phyloP scores from a whole-genome alignment of 2,113 vertebrate species.

The Rhabdomys dilectus region DNA sequence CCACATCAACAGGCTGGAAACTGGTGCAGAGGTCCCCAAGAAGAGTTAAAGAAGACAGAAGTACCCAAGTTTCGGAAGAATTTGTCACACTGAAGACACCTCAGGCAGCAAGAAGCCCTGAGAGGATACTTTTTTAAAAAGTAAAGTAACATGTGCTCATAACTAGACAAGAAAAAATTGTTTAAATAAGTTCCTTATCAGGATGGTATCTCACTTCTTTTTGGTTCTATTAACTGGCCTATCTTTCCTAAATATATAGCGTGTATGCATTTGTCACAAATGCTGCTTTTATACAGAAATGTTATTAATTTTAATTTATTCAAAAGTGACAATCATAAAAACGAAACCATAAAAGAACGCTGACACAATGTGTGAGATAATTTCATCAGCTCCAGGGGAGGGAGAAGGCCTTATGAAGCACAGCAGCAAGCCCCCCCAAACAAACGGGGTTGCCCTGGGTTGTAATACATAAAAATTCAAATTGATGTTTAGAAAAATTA shows the following conservation, averaged over 20 bases:
- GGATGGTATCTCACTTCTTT: background rate
- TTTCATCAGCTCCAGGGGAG: conserved; percentile 17
- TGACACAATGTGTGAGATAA: conserved; percentile 22
- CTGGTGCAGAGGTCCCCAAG: background rate
- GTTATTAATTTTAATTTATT: conserved; percentile 42
- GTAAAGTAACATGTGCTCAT: conserved; percentile 7
- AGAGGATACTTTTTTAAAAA: background rate
- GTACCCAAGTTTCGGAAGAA: background rate
- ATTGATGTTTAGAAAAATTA: conserved; percentile 51
- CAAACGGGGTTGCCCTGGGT: background rate
- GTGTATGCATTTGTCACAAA: background rate
- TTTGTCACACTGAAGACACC: background rate
- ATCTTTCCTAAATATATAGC: background rate
- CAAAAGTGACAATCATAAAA: conserved; percentile 30
- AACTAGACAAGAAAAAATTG: background rate
- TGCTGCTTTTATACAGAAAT: conserved; percentile 9
- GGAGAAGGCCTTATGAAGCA: background rate
- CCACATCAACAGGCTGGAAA: background rate
- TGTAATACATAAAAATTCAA: conserved; percentile 47
- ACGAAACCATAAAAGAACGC: conserved; percentile 39
- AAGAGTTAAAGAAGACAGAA: background rate
- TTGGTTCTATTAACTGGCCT: conserved; percentile 9
- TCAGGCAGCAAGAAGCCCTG: background rate
- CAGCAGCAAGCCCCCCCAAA: background rate
- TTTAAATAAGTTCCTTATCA: conserved; percentile 21